Evolutionary conservation across 2,888 invertebrate species (phyloP).

Genomic region (Camponotus fellah): DNA sequence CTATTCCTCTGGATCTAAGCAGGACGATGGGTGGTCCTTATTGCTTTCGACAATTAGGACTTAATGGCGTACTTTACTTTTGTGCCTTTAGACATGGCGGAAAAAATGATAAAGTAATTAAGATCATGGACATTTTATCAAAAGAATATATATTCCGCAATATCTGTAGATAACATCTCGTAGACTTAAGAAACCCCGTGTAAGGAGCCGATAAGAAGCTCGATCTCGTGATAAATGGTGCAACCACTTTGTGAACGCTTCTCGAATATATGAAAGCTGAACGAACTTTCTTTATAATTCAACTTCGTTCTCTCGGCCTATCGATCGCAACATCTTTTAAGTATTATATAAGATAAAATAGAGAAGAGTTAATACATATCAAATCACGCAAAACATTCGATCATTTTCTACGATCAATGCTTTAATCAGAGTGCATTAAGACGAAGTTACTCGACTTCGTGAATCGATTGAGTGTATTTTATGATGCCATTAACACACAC

Average conservation of each 20-base stretch:
- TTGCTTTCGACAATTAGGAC: constrained; percentile 67
- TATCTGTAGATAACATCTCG: constrained; percentile 37
- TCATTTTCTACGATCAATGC: not conserved
- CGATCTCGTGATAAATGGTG: constrained; percentile 45
- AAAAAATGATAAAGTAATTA: constrained; percentile 40
- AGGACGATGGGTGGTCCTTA: constrained; percentile 67
- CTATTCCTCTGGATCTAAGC: constrained; percentile 65
- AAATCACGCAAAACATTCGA: not conserved
- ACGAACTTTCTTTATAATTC: constrained; percentile 46
- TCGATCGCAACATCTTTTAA: constrained; percentile 20
- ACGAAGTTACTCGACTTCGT: not conserved
- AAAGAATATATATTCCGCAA: constrained; percentile 16
- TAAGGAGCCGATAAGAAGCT: constrained; percentile 32
- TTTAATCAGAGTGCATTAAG: not conserved
- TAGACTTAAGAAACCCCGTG: constrained; percentile 25
- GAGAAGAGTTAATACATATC: not conserved
- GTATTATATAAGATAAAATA: not conserved
- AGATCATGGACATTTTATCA: constrained; percentile 34
- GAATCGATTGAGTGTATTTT: not conserved
- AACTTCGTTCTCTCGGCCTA: constrained; percentile 11
- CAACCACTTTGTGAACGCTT: constrained; percentile 29
- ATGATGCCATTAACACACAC: not conserved
- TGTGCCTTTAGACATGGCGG: constrained; percentile 7
- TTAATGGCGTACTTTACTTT: constrained; percentile 57
- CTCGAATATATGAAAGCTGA: constrained; percentile 22